Percentiles rank a stretch among this genome's conserved stretches.
Conservation (phyloP, 2,113 vertebrate genomes). For the Condylura cristata region DNA sequence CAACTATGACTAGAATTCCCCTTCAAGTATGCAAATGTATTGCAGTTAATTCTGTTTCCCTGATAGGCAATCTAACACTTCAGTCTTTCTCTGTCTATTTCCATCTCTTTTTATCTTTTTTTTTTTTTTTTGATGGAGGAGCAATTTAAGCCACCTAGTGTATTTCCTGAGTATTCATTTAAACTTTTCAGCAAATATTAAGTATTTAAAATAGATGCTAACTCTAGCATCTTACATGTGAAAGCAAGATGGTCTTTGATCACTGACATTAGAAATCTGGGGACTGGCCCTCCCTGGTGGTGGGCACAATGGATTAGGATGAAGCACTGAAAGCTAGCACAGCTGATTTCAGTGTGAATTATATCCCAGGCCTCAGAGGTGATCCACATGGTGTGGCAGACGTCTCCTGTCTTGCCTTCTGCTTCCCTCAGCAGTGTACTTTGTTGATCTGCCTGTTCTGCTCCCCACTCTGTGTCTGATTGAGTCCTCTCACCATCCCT, state of each 20-base stretch:
- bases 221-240: constrained; percentile 81
- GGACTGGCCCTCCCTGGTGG: no score
- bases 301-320: no score
- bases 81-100: neutral
- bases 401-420: no score
- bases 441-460: no score
- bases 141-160: constrained; percentile 22
- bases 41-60: neutral
- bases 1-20: neutral
- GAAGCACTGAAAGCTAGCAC: no score
- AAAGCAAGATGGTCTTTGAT: constrained; percentile 82
- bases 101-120: neutral
- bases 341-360: no score
- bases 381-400: no score
- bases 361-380: no score
- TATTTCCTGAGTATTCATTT: constrained; percentile 80
- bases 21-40: neutral
- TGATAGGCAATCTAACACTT: neutral
- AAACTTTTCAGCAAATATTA: constrained; percentile 83
- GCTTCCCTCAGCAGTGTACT: no score
- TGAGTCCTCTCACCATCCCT: no score
- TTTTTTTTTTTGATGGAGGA: neutral
- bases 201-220: constrained; percentile 78
- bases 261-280: constrained; percentile 72
- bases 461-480: no score